Evolutionary conservation across 2,797 vertebrate genomes (phyloP).

Genomic region (Poeciliopsis presidionis): DNA sequence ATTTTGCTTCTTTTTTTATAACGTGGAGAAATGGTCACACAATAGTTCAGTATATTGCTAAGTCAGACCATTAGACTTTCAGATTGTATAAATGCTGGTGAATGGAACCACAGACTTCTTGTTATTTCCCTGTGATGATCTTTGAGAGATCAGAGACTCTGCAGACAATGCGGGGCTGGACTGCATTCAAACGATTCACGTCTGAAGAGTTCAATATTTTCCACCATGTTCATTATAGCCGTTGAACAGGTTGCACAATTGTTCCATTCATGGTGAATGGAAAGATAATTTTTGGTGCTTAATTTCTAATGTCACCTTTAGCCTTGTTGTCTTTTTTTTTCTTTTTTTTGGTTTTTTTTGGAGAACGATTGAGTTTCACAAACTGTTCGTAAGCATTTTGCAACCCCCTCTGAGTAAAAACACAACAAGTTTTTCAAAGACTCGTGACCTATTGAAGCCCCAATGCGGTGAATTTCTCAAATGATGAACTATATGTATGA

Average conservation of each 20-base stretch:
- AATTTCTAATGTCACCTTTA: conserved; percentile 80
- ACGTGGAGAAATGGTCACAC: conserved; percentile 71
- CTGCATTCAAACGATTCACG: conserved; percentile 65
- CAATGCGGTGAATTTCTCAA: conserved; percentile 71
- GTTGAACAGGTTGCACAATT: conserved; percentile 81
- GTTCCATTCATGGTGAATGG: conserved; percentile 77
- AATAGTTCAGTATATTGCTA: conserved; percentile 73
- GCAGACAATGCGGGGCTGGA: conserved; percentile 55
- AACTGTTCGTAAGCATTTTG: conserved; percentile 67
- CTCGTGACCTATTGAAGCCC: conserved; percentile 67
- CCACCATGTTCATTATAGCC: conserved; percentile 75
- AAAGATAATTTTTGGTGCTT: conserved; percentile 80
- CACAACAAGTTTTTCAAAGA: conserved; percentile 59
- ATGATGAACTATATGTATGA: conserved; percentile 71
- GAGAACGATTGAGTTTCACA: conserved; percentile 75
- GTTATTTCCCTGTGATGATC: conserved; percentile 44
- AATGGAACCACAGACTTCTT: conserved; percentile 71
- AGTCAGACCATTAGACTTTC: conserved; percentile 72
- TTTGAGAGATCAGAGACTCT: conserved; percentile 48
- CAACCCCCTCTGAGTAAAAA: conserved; percentile 63
- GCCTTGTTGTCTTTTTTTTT: conserved; percentile 74
- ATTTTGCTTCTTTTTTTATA: conserved; percentile 68
- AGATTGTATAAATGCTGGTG: conserved; percentile 76
- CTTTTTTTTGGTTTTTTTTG: conserved; percentile 34
- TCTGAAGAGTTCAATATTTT: conserved; percentile 71